Evolutionary conservation across 2,797 vertebrate species (phyloP), one percentile per base, ranked within the genome.

Genomic region (Delichon dasypus): DNA sequence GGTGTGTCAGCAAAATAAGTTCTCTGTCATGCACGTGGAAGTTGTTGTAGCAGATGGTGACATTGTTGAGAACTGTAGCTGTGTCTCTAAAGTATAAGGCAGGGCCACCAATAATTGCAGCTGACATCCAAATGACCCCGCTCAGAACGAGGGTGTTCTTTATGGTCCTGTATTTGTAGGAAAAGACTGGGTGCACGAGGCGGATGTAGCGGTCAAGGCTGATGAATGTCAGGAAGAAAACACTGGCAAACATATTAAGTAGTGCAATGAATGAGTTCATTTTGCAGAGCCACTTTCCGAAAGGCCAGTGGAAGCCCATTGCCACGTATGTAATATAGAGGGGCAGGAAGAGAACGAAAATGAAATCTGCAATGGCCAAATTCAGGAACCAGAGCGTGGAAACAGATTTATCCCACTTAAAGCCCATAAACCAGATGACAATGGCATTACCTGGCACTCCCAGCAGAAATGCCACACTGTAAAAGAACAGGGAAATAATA

Each of bases 191-290:
- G 66, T 99, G 98, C 60, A 98, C 98, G 36, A 99, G 93, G 21
- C 98, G 98, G 38, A 99, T 84, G 15, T 98, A 99, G 68, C 98
- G 98, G 97, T 99, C 99, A 22, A 99, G 96, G 84, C 98, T 99
- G 95, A 99, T 98, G 75, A 99, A 98, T 0, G 98, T 99, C 91
- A 99, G 97, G 72, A 99, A 99, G 86, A 99, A 98, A 62, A 99
- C 98, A 34, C 99, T 99, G 92, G 99, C 99, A 61, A 99, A 99
- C 99, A 99, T 99, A 96, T 99, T 99, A 93, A 99, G 95, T 27
- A 98, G 97, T 2, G 98, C 98, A 89, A 99, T 98, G 79, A 99
- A 99, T 1, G 99, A 99, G 96, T 99, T 99, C 30, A 98, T 96
- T 95, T 99, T 99, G 96, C 99, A 99, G 86, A 99, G 96, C 93